A percentile compares a stretch with the other conserved stretches of the same genome.
These are phyloP conservation scores for Azorinus chamasolen DNA, from an alignment of 2,888 invertebrate genomes.

Conservation along the genomic window DNA sequence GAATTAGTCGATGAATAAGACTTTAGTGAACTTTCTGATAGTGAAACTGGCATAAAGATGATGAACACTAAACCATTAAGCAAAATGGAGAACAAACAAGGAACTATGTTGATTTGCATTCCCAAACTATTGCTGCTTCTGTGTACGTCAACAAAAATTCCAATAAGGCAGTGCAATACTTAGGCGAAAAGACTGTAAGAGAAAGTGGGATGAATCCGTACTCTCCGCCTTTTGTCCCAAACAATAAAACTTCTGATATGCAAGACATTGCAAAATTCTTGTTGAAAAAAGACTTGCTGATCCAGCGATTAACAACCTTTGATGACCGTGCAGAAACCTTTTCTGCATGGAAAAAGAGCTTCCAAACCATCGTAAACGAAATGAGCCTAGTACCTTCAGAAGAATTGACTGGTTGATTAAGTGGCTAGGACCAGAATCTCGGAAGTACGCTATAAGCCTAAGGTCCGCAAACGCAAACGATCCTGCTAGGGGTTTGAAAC, in stretches of 20 bases:
- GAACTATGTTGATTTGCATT: too few relatives aligned
- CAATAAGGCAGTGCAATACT: too few relatives aligned
- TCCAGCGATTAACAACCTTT: neutral
- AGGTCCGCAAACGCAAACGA: slow-evolving; percentile 2
- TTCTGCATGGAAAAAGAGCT: neutral
- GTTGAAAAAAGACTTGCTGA: slow-evolving; percentile 2
- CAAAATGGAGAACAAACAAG: too few relatives aligned
- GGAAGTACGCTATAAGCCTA: neutral
- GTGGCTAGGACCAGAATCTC: slow-evolving; percentile 14
- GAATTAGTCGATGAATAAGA: neutral
- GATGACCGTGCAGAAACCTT: slow-evolving; percentile 2
- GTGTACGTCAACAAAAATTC: too few relatives aligned
- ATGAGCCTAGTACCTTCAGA: neutral
- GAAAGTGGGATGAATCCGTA: too few relatives aligned
- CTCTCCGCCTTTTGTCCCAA: too few relatives aligned
- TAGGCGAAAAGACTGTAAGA: too few relatives aligned
- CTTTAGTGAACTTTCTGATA: too few relatives aligned
- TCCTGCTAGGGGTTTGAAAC: neutral
- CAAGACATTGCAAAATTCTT: slow-evolving; percentile 14
- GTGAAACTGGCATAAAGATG: too few relatives aligned
- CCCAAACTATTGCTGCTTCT: too few relatives aligned
- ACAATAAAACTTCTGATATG: neutral
- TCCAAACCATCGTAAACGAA: slow-evolving; percentile 7
- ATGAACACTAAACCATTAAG: too few relatives aligned
- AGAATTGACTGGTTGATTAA: slow-evolving; percentile 18